Base-by-base conservation (phyloP, 2,113 vertebrate species). In the Myanophis thanlyinensis region DNA sequence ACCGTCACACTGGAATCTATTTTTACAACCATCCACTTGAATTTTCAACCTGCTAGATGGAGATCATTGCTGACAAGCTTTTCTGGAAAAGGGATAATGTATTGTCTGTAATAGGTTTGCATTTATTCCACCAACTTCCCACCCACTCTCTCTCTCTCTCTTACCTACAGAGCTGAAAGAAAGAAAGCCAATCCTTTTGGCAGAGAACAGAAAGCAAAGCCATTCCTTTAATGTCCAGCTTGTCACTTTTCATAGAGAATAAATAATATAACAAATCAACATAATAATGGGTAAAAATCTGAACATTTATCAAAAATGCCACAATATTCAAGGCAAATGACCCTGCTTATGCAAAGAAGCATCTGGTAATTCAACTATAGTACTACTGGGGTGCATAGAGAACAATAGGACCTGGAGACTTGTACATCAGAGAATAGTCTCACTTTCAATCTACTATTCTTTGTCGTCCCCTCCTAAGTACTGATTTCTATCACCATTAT, bases 1-100 rank as follows among this genome's bases (percentile, higher is more conserved):
- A 35, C 73, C 23, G 8, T 93, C 85, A 13, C 53, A 85, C 13
- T 46, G 35, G 47, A 62, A 90, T 86, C 88, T 93, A 93, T 90
- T 90, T 93, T 90, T 93, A 51, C 89, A 93, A 35, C 92, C 48
- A 86, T 20, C 46, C 40, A 23, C 73, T 85, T 86, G 88, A 92
- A 92, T 86, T 80, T 85, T 89, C 88, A 93, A 89, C 46, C 80
- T 90, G 53, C 88, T 86, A 90, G 88, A 90, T 47, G 22, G 67
- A 56, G 80, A 93, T 93, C 88, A 85, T 62, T 90, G 80, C 88
- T 51, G 73, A 89, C 3, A 47, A 90, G 88, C 89, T 47, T 89
- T 88, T 85, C 85, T 62, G 53, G 80, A 67, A 48, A 86, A 59
- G n/a, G 47, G 92, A 93, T 90, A 90, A 93, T 93, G 80, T 86